Evolutionary conservation across 2,113 vertebrate species (phyloP).

Genomic region (Gymnorhina tibicen): DNA sequence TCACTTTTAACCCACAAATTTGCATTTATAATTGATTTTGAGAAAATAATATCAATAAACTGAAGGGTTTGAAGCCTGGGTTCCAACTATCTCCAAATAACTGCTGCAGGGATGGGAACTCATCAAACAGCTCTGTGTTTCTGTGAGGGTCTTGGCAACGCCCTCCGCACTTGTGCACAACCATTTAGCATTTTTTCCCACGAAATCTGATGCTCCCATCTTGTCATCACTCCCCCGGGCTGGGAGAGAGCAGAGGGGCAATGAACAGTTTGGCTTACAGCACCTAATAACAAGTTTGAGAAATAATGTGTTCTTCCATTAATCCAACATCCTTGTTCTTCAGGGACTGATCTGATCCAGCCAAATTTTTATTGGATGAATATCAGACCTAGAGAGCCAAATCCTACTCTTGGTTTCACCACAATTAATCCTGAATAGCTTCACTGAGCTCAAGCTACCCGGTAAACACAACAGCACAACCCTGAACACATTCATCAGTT

Average conservation of each 20-base stretch:
- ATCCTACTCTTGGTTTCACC: conserved; percentile 6
- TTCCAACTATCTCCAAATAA: background rate
- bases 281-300: background rate
- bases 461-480: background rate
- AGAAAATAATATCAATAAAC: background rate
- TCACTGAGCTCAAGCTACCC: background rate
- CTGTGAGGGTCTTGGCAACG: background rate
- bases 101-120: background rate
- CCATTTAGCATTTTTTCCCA: conserved; percentile 24
- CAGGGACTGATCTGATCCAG: background rate
- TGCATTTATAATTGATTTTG: background rate
- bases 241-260: background rate
- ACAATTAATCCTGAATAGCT: conserved; percentile 20
- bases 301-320: conserved; percentile 26
- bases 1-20: background rate
- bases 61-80: background rate
- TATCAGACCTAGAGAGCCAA: conserved; percentile 19
- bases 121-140: background rate
- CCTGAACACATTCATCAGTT: background rate
- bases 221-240: conserved; percentile 1
- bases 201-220: conserved; percentile 14
- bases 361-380: conserved; percentile 14
- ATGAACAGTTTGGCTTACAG: conserved; percentile 14
- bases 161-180: background rate
- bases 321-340: background rate